Evolutionary conservation across 30 jellyfish, hydroid and myxozoan genomes (phyloP).

Genomic region (Mastigias papua): DNA sequence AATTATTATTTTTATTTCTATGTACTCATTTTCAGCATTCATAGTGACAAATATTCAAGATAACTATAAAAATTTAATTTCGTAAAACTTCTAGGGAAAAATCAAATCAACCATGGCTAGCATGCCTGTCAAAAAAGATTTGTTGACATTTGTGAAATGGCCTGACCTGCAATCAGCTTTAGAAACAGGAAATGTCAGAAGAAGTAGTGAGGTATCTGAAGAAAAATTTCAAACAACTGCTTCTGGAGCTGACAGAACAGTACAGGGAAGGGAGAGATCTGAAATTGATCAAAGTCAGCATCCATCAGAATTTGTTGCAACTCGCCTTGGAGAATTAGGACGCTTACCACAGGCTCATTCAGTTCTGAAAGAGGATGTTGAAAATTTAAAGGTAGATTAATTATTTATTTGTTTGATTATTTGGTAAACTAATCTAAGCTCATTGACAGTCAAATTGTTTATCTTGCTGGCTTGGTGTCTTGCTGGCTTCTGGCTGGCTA

Average conservation of each 20-base stretch:
- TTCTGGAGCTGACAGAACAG: neutral
- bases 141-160: slow-evolving; percentile 51
- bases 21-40: too few relatives aligned
- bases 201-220: neutral
- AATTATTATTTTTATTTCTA: too few relatives aligned
- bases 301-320: slow-evolving; percentile 20
- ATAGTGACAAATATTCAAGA: too few relatives aligned
- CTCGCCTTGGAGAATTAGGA: slow-evolving; percentile 47
- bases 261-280: neutral
- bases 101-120: neutral
- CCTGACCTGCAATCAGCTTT: slow-evolving; percentile 62
- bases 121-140: slow-evolving; percentile 39
- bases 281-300: neutral
- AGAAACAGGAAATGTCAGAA: slow-evolving; percentile 27
- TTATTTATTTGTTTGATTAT: neutral
- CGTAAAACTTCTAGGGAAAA: neutral
- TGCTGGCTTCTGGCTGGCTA: too few relatives aligned
- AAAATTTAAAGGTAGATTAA: slow-evolving; percentile 36
- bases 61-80: neutral
- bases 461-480: too few relatives aligned
- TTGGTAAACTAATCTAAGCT: neutral
- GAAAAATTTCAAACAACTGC: neutral
- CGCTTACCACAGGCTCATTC: slow-evolving; percentile 27
- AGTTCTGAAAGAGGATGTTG: slow-evolving; percentile 57
- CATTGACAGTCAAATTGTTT: neutral